phyloP scores from a whole-genome alignment of 2,888 invertebrate species.

The Eubasilissa splendida region DNA sequence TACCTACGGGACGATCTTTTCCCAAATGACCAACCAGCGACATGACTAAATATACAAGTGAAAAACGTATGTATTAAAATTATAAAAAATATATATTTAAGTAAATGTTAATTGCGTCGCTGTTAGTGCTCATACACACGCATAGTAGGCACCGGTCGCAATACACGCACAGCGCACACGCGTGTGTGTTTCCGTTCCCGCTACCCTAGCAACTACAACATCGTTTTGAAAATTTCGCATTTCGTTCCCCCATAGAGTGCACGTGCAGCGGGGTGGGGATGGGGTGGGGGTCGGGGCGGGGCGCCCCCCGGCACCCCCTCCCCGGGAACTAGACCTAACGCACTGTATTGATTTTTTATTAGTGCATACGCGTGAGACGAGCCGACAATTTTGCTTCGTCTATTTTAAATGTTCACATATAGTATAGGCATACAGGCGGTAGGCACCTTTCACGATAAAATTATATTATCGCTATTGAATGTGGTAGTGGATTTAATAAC shows the following conservation, averaged over 20 bases:
- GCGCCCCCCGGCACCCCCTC: conserved; percentile 14
- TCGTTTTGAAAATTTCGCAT: conserved; percentile 45
- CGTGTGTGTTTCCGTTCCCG: not conserved
- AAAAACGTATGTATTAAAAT: no score
- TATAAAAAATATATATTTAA: no score
- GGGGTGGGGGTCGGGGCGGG: conserved; percentile 20
- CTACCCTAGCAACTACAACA: conserved; percentile 25
- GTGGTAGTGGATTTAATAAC: no score
- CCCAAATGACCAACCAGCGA: no score
- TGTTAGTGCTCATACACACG: no score
- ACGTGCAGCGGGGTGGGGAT: conserved; percentile 30
- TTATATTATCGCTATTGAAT: not conserved
- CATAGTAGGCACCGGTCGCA: no score
- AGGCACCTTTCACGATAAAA: not conserved
- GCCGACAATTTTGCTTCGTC: conserved; percentile 41
- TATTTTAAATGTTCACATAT: conserved; percentile 14
- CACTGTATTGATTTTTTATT: conserved; percentile 59
- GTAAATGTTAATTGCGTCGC: no score
- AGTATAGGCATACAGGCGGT: not conserved
- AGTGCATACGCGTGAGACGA: conserved; percentile 57
- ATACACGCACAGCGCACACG: no score
- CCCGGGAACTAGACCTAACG: conserved; percentile 52
- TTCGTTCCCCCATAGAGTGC: conserved; percentile 36
- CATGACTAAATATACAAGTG: no score
- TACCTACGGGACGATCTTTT: no score